These are phyloP conservation scores for Thera britannica DNA, from an alignment of 2,888 invertebrate species.

Conservation along the genomic window DNA sequence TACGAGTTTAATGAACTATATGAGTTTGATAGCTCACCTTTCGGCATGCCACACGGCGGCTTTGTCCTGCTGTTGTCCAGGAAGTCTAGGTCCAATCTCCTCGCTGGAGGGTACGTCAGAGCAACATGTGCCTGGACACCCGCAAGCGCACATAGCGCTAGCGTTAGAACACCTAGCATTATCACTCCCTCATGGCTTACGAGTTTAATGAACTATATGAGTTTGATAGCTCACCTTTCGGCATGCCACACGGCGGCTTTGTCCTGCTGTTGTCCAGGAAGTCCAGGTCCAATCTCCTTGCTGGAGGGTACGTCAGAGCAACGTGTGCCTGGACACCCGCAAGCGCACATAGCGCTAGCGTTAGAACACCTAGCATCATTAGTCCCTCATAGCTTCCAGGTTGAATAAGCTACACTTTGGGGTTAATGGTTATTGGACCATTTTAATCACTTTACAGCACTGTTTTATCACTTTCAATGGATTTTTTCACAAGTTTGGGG, in stretches of 20 bases:
- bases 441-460: conserved; percentile 5
- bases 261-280: conserved; percentile 96
- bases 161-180: conserved; percentile 35
- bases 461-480: neutral
- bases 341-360: conserved; percentile 53
- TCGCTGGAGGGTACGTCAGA: conserved; percentile 94
- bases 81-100: conserved; percentile 95
- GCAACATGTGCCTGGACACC: conserved; percentile 89
- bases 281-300: conserved; percentile 94
- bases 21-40: conserved; percentile 86
- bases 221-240: conserved; percentile 88
- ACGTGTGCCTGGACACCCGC: conserved; percentile 87
- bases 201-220: too few relatives aligned
- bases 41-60: conserved; percentile 97
- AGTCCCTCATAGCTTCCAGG: conserved; percentile 21
- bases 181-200: too few relatives aligned
- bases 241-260: conserved; percentile 97
- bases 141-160: conserved; percentile 54
- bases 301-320: conserved; percentile 94
- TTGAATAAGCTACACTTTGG: conserved; percentile 3
- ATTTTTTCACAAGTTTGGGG: conserved; percentile 1
- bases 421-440: conserved; percentile 17
- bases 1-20: neutral
- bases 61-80: conserved; percentile 95
- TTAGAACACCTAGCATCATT: conserved; percentile 49